Evolutionary conservation across 1,140 invertebrate species (phyloP), one percentile per base, ranked within the genome.

Genomic region (Trissolcus basalis): DNA sequence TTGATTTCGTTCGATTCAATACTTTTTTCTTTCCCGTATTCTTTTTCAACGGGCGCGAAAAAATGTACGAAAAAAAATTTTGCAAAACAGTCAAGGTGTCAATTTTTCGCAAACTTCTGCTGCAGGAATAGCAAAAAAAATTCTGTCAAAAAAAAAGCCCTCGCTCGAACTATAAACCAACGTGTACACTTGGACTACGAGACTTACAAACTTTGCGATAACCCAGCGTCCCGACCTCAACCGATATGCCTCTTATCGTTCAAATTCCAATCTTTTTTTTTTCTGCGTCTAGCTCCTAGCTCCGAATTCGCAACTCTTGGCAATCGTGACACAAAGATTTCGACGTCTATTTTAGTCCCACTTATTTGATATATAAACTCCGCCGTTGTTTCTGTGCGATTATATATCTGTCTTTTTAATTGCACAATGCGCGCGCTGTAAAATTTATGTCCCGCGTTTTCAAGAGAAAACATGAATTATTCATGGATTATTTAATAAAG

Each of bases 141-240:
- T 27, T 1, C 2, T 27, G 19, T 27, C 19, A 27, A 27, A 27
- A 27, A 27, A 67, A n/a, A n/a, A n/a, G n/a, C n/a, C 73, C 60
- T 77, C 61, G 67, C 64, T 64, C 49, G 49, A 16, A 61, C 64
- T 63, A 68, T 59, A 27, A 27, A 27, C 19, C 54, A 65, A 39
- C 61, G 73, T 70, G 36, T 11, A 9, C n/a, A 68, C 75, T 68
- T 71, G 61, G 60, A 70, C 65, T 61, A 61, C 65, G 65, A 71
- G 65, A 71, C 71, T 65, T 61, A 69, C 67, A 70, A 67, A 73
- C 54, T 75, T 63, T 50, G 70, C 58, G 80, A 81, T 81, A 81
- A 81, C 80, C 80, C 68, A 61, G 35, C 71, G 80, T 77, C 68
- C 64, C 74, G 80, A 81, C 80, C 77, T 76, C 64, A 72, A 61